Evolutionary conservation across 2,888 invertebrate species (phyloP).

Genomic region (Harpagoxenus sublaevis): DNA sequence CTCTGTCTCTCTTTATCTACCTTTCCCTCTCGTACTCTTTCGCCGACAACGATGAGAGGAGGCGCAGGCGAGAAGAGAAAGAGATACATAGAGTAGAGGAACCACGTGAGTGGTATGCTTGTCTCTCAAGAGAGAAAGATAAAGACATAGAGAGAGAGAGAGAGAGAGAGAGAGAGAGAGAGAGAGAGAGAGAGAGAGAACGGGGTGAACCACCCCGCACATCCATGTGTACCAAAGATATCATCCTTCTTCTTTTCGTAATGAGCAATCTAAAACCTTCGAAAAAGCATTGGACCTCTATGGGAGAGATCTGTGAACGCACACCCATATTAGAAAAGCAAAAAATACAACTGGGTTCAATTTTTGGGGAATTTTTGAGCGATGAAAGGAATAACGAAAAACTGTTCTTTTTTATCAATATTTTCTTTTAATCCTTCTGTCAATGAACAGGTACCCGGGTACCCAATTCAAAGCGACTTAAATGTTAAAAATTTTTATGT

Average conservation of each 20-base stretch:
- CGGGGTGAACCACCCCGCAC: conserved; percentile 77
- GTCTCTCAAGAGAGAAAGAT: conserved; percentile 73
- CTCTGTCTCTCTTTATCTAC: background rate
- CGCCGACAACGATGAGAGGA: conserved; percentile 7
- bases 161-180: conserved; percentile 61
- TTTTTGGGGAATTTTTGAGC: background rate
- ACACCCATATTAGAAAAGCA: background rate
- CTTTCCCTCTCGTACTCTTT: conserved; percentile 52
- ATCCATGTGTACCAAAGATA: conserved; percentile 80
- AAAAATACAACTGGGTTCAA: background rate
- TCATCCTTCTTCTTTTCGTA: conserved; percentile 77
- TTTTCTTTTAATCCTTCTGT: background rate
- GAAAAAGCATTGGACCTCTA: conserved; percentile 33
- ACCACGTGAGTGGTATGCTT: conserved; percentile 78
- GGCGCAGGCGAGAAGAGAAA: conserved; percentile 33
- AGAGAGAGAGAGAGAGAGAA: conserved; percentile 57
- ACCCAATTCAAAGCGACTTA: no score
- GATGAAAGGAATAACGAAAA: background rate
- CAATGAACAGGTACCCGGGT: no score
- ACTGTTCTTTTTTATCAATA: background rate
- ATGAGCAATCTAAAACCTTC: conserved; percentile 61
- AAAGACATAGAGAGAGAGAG: conserved; percentile 56
- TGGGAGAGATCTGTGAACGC: background rate
- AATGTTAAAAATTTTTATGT: no score
- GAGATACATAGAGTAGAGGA: conserved; percentile 67